Base-by-base conservation (phyloP, 2,888 invertebrate species). In the Isoperla grammatica region DNA sequence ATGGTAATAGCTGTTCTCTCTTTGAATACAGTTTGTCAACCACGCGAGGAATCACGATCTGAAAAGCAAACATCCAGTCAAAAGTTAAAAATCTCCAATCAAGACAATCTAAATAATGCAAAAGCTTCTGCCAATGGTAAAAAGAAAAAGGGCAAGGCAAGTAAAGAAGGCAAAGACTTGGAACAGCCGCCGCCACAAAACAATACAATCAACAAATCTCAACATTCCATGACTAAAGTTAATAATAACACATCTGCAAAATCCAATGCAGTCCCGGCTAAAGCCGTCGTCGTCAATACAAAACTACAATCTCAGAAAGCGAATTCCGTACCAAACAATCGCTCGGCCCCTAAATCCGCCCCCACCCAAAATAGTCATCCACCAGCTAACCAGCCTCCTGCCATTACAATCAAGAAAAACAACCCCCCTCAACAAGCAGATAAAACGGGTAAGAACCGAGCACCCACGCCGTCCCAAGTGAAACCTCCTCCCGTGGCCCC, bases 31-130 rank as follows among this genome's bases (percentile, higher is more conserved):
- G 67, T 67, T 15, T 65, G 65, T 46, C 67, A 61, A 56, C 59
- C 59, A 48, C 63, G 61, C 43, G 61, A 61, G 9, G 56, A 63
- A 6, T 29, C 64, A 48, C 71, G 71, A 64, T 65, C 62, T 60
- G 60, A 61, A n/a, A 71, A 72, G 35, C 67, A 56, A 23, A 17
- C 48, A 35, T 29, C 23, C 37, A 53, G 66, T 39, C 70, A 73
- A 8, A 73, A 71, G 56, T 57, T 63, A 8, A 73, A 71, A 19
- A 17, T n/a, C 5, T 15, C n/a, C 19, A 15, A 8, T n/a, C 39
- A 39, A 15, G 39, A 39, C 1, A 39, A 9, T 2, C 11, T 19
- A 42, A 40, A 43, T 37, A 42, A 48, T n/a, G 20, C 42, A 37
- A 23, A 37, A 12, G 37, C 39, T 20, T 42, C 59, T 23, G 57